Evolutionary conservation across 2,888 invertebrate genomes (phyloP), one percentile per base, ranked within the genome.

Genomic region (Mimas tiliae): DNA sequence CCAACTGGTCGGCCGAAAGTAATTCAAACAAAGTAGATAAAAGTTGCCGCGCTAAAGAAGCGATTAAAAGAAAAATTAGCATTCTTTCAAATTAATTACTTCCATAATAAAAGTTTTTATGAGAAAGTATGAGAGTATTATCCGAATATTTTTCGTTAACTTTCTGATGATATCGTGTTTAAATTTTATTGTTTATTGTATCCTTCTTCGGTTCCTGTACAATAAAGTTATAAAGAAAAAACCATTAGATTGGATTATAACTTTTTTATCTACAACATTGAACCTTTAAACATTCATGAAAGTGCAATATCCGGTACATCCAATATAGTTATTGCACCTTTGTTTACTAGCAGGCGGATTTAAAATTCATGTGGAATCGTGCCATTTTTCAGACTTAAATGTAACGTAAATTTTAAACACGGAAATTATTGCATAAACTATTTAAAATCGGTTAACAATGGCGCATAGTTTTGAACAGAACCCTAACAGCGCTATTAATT

Each of bases 1-100:
- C 79, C 82, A 86, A 87, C 86, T 85, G 87, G 82, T 83, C 84
- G 82, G 76, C 83, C 83, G 86, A 90, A 91, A 90, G 88, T 90
- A 91, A 91, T 92, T 90, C 90, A 87, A 91, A 91, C 90, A 90
- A 91, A 91, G 91, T 89, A 90, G 91, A 90, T 91, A 91, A 91
- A 91, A 93, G 90, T 93, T 89, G 89, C 84, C 85, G 85, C 85
- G 86, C 87, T 86, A 87, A 89, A 87, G 88, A 89, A 91, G 90
- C 89, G 89, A 92, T 90, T 91, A 90, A 90, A 91, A 88, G 89
- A 90, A 90, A 93, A 92, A 92, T 92, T 92, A 82, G 87, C 91
- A 91, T 90, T 91, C 91, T 91, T 89, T 85, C 84, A 87, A 91
- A 92, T 91, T 92, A 93, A 92, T 92, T 93, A 91, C 89, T 86